Evolutionary conservation across 2,888 invertebrate genomes (phyloP), one percentile per base, ranked within the genome.

Genomic region (Leptinotarsa tumamoca): DNA sequence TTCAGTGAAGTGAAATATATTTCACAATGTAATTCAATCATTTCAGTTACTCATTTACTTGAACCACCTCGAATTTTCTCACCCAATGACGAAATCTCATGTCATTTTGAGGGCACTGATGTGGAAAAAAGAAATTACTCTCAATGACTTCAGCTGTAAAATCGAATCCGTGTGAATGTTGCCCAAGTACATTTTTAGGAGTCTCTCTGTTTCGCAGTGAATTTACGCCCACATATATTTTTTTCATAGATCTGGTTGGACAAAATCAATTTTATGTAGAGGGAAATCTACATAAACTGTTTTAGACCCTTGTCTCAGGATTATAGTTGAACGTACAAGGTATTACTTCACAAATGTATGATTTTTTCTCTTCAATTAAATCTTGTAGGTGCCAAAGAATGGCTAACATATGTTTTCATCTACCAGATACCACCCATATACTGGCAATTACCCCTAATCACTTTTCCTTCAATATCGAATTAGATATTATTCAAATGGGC

Each of bases 301-400:
- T 13, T 15, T 51, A 51, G 51, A 51, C 3, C 51, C 51, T 51
- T 51, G 51, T 15, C 15, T 5, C 51, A 27, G 3, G 27, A 27
- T 27, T 27, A 27, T 27, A 4, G 27, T 51, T 13, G 15, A 1
- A 14, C 15, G 51, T 51, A 51, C 13, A 14, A n/a, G 27, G 50
- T 10, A 67, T 49, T 43, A 43, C 50, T 67, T 27, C 21, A 49
- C 43, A 49, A 67, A 67, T 67, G 67, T 43, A 67, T 21, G 67
- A 67, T 43, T 13, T 21, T 67, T 15, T 50, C 21, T 67, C 67
- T 67, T 49, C 43, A 49, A 67, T 67, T 13, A 4, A 67, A 67
- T 67, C 67, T 33, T 43, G 49, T 67, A 67, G 43, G 13, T 67
- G 67, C 67, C 67, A 67, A 13, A 67, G n/a, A 27, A 67, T 67